Conservation (phyloP, 1,140 invertebrate genomes). For the Cepaea nemoralis region DNA sequence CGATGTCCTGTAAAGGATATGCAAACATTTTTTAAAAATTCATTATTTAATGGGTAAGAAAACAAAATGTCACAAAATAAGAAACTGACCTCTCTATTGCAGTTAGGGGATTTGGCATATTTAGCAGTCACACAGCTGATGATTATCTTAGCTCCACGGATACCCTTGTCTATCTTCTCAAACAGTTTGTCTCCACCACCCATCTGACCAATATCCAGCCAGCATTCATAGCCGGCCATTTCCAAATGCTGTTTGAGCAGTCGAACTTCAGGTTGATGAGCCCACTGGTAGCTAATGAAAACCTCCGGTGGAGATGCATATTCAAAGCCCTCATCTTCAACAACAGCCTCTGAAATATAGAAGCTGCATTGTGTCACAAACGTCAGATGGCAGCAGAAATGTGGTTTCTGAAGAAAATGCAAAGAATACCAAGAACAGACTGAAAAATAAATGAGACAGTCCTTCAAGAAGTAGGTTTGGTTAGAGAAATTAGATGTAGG, state of each 20-base stretch:
- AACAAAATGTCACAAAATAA: not conserved
- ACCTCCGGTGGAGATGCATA: conserved; percentile 58
- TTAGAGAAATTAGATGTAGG: too few relatives aligned
- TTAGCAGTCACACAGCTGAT: conserved; percentile 67
- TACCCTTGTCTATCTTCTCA: conserved; percentile 66
- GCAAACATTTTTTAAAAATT: too few relatives aligned
- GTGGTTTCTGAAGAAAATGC: too few relatives aligned
- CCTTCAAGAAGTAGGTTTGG: too few relatives aligned
- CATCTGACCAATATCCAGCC: conserved; percentile 71
- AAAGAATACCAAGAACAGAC: too few relatives aligned
- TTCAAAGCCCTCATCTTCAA: conserved; percentile 64
- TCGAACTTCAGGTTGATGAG: conserved; percentile 63
- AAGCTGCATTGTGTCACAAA: not conserved
- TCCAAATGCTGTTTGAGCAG: conserved; percentile 62
- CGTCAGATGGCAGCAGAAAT: too few relatives aligned
- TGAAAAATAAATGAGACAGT: too few relatives aligned
- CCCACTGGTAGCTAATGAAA: conserved; percentile 71
- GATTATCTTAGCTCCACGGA: conserved; percentile 64
- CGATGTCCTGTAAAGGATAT: too few relatives aligned
- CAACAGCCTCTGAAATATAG: conserved; percentile 50
- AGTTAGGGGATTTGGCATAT: conserved; percentile 68
- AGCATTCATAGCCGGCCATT: conserved; percentile 65
- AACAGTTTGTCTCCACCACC: conserved; percentile 69
- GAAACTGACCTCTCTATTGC: conserved; percentile 65
- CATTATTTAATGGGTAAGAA: too few relatives aligned